phyloP scores from a whole-genome alignment of 2,888 invertebrate species.

The Lymantria monacha region DNA sequence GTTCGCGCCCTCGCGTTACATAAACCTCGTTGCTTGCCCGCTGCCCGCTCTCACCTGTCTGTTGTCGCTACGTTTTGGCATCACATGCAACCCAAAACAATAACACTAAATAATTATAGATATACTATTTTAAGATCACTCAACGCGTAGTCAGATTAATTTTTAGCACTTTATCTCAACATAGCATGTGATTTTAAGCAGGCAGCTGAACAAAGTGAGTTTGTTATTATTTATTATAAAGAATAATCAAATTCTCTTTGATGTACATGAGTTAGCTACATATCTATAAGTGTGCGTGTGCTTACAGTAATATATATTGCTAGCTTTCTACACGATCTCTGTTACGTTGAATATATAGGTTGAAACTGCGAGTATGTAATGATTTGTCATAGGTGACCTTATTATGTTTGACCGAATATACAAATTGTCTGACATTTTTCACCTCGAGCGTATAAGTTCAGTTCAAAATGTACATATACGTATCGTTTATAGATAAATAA shows the following conservation, averaged over 20 bases:
- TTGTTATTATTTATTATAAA: slow-evolving; percentile 15
- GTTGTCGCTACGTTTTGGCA: slow-evolving; percentile 75
- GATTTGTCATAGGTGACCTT: slow-evolving; percentile 28
- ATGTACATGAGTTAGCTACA: not conserved
- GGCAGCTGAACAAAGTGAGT: slow-evolving; percentile 14
- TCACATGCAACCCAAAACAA: slow-evolving; percentile 72
- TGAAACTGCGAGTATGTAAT: slow-evolving; percentile 6
- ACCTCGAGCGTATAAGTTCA: not conserved
- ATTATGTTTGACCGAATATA: slow-evolving; percentile 18
- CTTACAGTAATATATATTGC: not conserved
- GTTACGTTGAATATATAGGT: not conserved
- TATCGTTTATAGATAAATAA: not conserved
- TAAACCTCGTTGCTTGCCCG: slow-evolving; percentile 60
- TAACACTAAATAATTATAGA: slow-evolving; percentile 79
- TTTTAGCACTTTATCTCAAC: slow-evolving; percentile 46
- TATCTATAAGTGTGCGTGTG: not conserved
- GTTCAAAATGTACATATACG: not conserved
- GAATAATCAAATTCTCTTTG: slow-evolving; percentile 1
- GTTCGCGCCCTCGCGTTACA: slow-evolving; percentile 63
- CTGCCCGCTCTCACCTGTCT: slow-evolving; percentile 75
- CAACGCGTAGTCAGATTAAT: slow-evolving; percentile 55
- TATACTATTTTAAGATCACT: slow-evolving; percentile 63
- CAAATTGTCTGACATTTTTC: slow-evolving; percentile 2
- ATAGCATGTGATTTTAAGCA: slow-evolving; percentile 34
- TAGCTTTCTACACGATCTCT: not conserved